Evolutionary conservation across 2,113 vertebrate species (phyloP).

Genomic region (Chloebia gouldiae): DNA sequence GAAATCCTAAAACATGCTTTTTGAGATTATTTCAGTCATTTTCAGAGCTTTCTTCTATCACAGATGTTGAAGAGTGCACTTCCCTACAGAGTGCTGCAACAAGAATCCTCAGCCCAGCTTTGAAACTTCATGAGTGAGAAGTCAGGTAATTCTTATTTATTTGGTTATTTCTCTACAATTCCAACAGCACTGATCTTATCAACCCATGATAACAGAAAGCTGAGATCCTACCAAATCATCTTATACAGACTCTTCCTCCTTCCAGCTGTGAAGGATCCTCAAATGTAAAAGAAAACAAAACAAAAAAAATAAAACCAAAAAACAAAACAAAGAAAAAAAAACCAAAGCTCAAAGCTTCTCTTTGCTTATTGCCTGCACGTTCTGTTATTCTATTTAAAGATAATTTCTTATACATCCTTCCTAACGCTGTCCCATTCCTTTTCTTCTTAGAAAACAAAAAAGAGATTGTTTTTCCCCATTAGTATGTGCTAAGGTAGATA

Average conservation of each 20-base stretch:
- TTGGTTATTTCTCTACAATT: not conserved
- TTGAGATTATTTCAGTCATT: not conserved
- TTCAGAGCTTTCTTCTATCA: not conserved
- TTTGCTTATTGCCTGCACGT: not conserved
- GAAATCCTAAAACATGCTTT: not conserved
- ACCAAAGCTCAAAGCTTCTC: accelerated
- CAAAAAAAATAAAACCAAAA: not conserved
- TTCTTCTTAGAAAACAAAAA: not conserved
- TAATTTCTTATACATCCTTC: not conserved
- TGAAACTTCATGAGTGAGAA: not conserved
- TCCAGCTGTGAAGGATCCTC: not conserved
- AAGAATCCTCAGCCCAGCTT: not conserved
- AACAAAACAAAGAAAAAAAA: not conserved
- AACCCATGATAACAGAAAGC: not conserved
- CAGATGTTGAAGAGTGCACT: not conserved
- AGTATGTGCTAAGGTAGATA: not conserved
- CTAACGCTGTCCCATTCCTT: not conserved
- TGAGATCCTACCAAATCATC: not conserved
- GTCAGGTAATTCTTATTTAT: not conserved
- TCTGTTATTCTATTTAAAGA: not conserved
- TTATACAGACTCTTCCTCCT: not conserved
- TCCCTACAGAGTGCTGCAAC: not conserved
- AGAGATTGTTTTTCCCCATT: not conserved
- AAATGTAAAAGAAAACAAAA: not conserved
- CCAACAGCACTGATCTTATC: not conserved